Base-by-base conservation (phyloP, 2,113 vertebrate species). In the Penelope pileata region DNA sequence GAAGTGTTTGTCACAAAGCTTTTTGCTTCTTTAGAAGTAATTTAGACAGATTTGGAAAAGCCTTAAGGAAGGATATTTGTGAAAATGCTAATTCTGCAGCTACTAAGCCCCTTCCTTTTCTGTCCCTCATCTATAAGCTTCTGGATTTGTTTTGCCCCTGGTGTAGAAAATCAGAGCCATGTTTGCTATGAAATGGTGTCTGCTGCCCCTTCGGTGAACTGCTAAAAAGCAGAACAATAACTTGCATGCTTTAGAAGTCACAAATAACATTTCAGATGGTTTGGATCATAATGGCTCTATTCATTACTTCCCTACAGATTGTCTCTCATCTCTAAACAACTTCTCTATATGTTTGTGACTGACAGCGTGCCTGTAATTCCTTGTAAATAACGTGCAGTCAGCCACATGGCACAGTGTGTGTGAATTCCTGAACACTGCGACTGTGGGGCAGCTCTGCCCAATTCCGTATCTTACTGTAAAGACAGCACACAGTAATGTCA, bases 121-220 rank as follows among this genome's bases (percentile, higher is more conserved):
- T 70, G 6, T n/a, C 12, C 29, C 13, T 42, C 32, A 3, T 70
- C 38, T 75, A 29, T 32, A 29, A 30, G 22, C 30, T n/a, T 16
- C 23, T 3, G 24, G 17, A 12, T 53, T 54, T 67, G 9, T 43
- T 84, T 89, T 87, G 58, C 36, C 27, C 56, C 69, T 68, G 23
- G 34, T 59, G 21, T 63, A 68, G 70, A 76, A 91, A 72, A 48
- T 12, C 38, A 84, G 40, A 86, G 53, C 17, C 7, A 23, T 34
- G 7, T 87, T 93, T 92, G 34, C 36, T 58, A 50, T 32, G 42
- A 90, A 86, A 34, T 62, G 40, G n/a, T 73, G 67, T 24, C 32
- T 87, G 30, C 78, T 94, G 90, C n/a, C 85, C 76, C 79, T 91
- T 91, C 50, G n/a, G 38, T 94, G 85, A 93, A 80, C 85, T 86